Evolutionary conservation across 2,888 invertebrate species (phyloP).

Genomic region (Hylaea fasciaria): DNA sequence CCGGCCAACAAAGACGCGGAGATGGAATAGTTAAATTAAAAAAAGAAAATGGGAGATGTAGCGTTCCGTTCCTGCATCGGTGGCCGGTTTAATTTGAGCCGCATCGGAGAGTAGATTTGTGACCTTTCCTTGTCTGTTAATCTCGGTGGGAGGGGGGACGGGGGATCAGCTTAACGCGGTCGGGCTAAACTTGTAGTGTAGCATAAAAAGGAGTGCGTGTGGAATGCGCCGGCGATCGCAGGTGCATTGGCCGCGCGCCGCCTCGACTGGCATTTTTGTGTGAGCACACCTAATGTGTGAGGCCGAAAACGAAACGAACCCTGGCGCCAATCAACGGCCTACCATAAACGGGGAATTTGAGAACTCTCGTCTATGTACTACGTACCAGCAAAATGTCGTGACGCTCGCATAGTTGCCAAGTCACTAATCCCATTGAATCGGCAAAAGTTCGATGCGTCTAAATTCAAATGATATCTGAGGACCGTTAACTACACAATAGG

Average conservation of each 20-base stretch:
- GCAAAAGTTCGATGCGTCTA: slow-evolving; percentile 54
- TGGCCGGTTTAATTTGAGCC: slow-evolving; percentile 55
- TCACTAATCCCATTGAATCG: slow-evolving; percentile 51
- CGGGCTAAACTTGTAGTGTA: slow-evolving; percentile 71
- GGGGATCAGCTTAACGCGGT: slow-evolving; percentile 63
- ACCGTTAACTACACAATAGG: slow-evolving; percentile 78
- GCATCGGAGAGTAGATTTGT: slow-evolving; percentile 47
- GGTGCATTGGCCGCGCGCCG: slow-evolving; percentile 81
- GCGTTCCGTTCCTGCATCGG: slow-evolving; percentile 64
- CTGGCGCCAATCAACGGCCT: slow-evolving; percentile 50
- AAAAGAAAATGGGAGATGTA: slow-evolving; percentile 66
- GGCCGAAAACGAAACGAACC: slow-evolving; percentile 61
- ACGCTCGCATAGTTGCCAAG: slow-evolving; percentile 41
- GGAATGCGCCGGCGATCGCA: slow-evolving; percentile 79
- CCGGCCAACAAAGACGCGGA: slow-evolving; percentile 64
- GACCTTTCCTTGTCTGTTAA: slow-evolving; percentile 56
- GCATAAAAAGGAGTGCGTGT: slow-evolving; percentile 83
- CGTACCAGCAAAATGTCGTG: slow-evolving; percentile 23
- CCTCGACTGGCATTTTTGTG: slow-evolving; percentile 78
- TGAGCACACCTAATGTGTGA: slow-evolving; percentile 69
- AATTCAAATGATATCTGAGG: slow-evolving; percentile 61
- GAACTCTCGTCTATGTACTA: not conserved
- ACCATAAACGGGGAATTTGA: slow-evolving; percentile 18
- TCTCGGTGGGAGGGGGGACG: slow-evolving; percentile 49
- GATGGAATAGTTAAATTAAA: slow-evolving; percentile 69